Base-by-base conservation (phyloP, 2,113 vertebrate genomes). In the Ailurus styani region DNA sequence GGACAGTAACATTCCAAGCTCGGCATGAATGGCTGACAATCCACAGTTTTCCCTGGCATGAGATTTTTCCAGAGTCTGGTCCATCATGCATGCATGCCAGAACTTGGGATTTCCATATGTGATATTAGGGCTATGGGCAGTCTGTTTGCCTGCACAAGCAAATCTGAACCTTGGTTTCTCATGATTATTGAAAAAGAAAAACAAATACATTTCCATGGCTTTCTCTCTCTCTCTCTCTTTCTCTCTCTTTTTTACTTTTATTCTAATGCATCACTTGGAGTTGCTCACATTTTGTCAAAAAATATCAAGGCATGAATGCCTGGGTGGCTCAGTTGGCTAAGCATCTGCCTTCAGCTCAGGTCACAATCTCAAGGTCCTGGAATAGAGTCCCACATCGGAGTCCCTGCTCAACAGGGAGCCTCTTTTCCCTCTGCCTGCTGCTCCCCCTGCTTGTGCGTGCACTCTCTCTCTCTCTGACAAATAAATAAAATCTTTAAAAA, bases 51-150 rank as follows among this genome's bases (percentile, higher is more conserved):
- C 60, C 37, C 75, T 96, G 96, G 93, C 93, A 45, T 54, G 70
- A 90, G 86, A 52, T 90, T 97, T 97, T 98, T 98, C 97, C 96
- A 97, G 77, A 96, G 73, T 52, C 64, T n/a, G 6, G 18, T 96
- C 83, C 78, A 79, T 93, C 68, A 90, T 50, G 21, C 75, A 70
- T 81, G 50, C 83, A n/a, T 84, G 93, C 77, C 96, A 96, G 68
- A 91, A 93, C 15, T 40, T 72, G 93, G 93, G 75, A 54, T 96
- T 97, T 98, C 86, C 86, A 95, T 90, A 93, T 97, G 94, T 91
- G 87, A 23, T 62, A 70, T 93, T 90, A 81, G 15, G 29, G 3
- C 62, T 64, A 18, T 77, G 37, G 86, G 18, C 54, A 60, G 77
- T 85, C 29, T 47, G 11, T 81, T 90, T 95, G 57, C 25, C 62